These are phyloP conservation scores for Apteryx mantelli DNA, from an alignment of 2,113 vertebrate species.

Conservation along the genomic window DNA sequence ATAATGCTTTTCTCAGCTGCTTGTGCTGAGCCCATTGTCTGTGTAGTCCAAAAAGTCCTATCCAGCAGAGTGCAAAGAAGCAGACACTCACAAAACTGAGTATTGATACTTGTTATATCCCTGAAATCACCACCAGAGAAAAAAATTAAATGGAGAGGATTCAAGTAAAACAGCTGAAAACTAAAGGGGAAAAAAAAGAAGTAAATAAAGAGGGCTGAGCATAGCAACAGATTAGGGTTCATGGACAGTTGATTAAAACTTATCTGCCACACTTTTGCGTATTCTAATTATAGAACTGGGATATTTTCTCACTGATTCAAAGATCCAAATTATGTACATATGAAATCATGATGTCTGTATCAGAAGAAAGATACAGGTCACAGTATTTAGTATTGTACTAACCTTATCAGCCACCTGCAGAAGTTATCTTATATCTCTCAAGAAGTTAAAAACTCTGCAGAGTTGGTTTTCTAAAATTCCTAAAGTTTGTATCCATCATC, in stretches of 20 bases:
- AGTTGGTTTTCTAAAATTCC: neutral
- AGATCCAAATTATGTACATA: neutral
- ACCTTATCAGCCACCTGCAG: neutral
- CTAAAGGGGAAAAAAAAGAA: neutral
- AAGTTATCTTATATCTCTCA: neutral
- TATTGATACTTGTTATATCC: neutral
- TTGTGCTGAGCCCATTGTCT: neutral
- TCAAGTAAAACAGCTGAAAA: neutral
- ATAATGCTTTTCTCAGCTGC: neutral
- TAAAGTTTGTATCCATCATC: neutral
- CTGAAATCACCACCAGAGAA: neutral
- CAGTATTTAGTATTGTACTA: accelerated
- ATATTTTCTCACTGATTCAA: neutral
- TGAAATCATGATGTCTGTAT: accelerated
- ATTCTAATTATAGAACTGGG: neutral
- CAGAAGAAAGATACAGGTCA: neutral
- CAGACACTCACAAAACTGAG: neutral
- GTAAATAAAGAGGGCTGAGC: neutral
- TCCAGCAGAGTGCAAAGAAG: neutral
- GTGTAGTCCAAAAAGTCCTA: neutral
- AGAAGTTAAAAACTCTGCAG: neutral
- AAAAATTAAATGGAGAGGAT: neutral
- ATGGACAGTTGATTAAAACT: neutral
- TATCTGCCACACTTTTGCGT: neutral
- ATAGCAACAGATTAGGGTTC: neutral